Evolutionary conservation across 37 sponge, comb jelly and placozoan species (phyloP).

Genomic region (Ephydatia muelleri): DNA sequence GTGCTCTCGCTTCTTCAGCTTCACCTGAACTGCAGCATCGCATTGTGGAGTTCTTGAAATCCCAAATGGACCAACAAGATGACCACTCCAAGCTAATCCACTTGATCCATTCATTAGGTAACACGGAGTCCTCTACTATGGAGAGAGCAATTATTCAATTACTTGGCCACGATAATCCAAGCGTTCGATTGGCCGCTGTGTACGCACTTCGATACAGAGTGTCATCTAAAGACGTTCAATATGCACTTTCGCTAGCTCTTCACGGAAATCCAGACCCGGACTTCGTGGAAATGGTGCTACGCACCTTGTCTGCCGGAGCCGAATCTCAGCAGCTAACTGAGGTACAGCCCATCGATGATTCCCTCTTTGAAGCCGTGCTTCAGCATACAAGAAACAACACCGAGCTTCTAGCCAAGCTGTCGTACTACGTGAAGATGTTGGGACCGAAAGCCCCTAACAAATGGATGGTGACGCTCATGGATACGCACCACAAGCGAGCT

Average conservation of each 20-base stretch:
- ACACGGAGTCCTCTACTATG: constrained; percentile 32
- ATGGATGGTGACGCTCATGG: background rate
- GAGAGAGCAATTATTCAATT: background rate
- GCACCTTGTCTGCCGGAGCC: background rate
- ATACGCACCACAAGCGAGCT: background rate
- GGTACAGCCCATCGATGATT: background rate
- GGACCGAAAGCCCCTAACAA: background rate
- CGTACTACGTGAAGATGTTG: background rate
- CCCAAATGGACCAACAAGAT: background rate
- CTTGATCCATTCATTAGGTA: constrained; percentile 48
- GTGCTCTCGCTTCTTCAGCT: constrained; percentile 17
- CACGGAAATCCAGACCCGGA: background rate
- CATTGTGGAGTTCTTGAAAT: constrained; percentile 8
- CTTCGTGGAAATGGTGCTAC: background rate
- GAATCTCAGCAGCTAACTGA: background rate
- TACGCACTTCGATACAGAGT: constrained; percentile 16
- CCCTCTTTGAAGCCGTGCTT: background rate
- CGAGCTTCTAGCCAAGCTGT: background rate
- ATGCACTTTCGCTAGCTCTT: background rate
- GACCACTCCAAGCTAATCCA: constrained; percentile 12
- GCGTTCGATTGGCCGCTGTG: constrained; percentile 37
- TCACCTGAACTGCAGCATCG: background rate
- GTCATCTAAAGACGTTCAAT: background rate
- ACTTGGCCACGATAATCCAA: constrained; percentile 10
- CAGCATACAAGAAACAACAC: background rate